Conservation (phyloP, 35 echinoderm and acorn worm species). For the Ptychodera flava region DNA sequence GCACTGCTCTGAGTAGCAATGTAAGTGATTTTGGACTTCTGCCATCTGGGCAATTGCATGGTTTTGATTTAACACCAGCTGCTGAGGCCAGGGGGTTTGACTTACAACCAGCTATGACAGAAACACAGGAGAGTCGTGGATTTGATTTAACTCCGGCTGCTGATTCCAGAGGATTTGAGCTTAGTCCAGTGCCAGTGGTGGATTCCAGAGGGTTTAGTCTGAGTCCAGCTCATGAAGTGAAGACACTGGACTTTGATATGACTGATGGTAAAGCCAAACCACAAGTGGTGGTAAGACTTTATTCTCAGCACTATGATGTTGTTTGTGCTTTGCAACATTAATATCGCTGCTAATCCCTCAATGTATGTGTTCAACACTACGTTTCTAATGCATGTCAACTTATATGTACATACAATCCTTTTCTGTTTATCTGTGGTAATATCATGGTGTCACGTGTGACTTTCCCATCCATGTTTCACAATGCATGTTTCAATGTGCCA, state of each 20-base stretch:
- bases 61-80: constrained; percentile 17
- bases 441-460: too few relatives aligned
- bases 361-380: too few relatives aligned
- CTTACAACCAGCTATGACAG: constrained; percentile 16
- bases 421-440: too few relatives aligned
- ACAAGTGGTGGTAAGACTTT: background rate
- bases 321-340: too few relatives aligned
- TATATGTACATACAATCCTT: too few relatives aligned
- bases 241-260: background rate
- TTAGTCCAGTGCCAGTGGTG: constrained; percentile 2
- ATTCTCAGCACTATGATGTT: too few relatives aligned
- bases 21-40: too few relatives aligned
- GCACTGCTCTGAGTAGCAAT: background rate
- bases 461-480: too few relatives aligned
- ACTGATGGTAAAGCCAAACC: background rate
- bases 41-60: too few relatives aligned
- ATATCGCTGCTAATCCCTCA: too few relatives aligned
- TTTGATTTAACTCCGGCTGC: constrained; percentile 40
- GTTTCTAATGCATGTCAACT: too few relatives aligned
- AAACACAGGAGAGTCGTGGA: background rate
- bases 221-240: background rate
- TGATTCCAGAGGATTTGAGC: constrained; percentile 7
- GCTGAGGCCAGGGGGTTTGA: constrained; percentile 14
- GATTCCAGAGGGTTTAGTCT: background rate
- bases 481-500: too few relatives aligned